phyloP scores from a whole-genome alignment of 2,797 vertebrate genomes.

The Synaphobranchus kaupii region DNA sequence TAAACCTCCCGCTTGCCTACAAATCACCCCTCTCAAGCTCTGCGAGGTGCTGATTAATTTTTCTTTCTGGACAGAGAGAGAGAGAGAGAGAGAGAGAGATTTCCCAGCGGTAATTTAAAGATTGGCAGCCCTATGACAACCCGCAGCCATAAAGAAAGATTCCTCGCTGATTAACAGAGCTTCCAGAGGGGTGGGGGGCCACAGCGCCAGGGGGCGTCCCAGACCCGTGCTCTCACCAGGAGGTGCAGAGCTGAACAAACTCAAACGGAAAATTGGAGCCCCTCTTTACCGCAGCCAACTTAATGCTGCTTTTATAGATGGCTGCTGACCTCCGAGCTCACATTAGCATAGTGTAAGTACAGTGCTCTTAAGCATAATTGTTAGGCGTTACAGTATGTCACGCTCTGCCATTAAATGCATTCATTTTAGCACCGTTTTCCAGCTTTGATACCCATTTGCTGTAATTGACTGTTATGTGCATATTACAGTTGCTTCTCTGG shows the following conservation, averaged over 20 bases:
- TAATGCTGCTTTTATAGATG: background rate
- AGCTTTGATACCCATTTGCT: background rate
- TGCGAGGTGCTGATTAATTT: constrained; percentile 62
- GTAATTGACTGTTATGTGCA: background rate
- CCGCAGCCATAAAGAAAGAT: constrained; percentile 26
- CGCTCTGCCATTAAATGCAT: background rate
- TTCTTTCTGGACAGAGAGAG: constrained; percentile 60
- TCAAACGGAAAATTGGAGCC: constrained; percentile 16
- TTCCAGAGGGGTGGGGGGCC: constrained; percentile 35
- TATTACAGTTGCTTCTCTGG: too few species aligned
- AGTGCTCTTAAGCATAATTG: background rate
- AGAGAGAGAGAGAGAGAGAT: constrained; percentile 60
- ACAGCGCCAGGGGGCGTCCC: constrained; percentile 36
- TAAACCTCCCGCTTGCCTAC: constrained; percentile 25
- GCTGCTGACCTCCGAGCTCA: too few species aligned
- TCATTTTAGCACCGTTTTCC: background rate
- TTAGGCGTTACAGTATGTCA: background rate
- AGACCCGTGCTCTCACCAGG: background rate
- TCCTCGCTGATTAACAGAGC: constrained; percentile 57
- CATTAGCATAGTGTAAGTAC: too few species aligned
- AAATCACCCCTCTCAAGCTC: constrained; percentile 25
- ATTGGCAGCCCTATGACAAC: constrained; percentile 37
- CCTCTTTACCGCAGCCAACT: constrained; percentile 18
- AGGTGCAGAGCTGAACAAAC: constrained; percentile 19
- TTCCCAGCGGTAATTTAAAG: constrained; percentile 59